Evolutionary conservation across 2,797 vertebrate genomes (phyloP), one percentile per base, ranked within the genome.

Genomic region (Gambusia yucatana): DNA sequence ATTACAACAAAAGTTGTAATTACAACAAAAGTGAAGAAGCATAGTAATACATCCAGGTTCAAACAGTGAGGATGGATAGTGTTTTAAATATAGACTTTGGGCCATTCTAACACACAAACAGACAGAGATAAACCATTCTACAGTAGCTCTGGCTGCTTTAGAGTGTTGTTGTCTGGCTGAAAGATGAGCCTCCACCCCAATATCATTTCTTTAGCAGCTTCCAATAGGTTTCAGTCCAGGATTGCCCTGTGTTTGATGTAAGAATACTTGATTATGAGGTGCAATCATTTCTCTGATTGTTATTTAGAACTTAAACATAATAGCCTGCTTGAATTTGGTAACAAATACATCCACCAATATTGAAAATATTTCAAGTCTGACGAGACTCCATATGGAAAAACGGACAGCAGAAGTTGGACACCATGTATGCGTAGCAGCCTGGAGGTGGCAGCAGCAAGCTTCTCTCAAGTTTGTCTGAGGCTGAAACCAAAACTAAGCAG

Each of bases 391-490:
- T 25, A 22, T 43, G 65, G 39, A 14, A 69, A 67, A 16, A 67
- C 10, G 14, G 17, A 11, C 9, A 44, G 13, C 9, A 3, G 11
- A 20, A 17, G n/a, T n/a, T 57, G 25, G 25, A 48, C 4, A 43
- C 5, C 3, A 30, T 8, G n/a, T 28, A 11, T 14, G 22, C 39
- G 7, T 36, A 44, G 11, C 61, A 17, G n/a, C 72, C 77, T 79
- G 61, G n/a, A 43, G 77, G 47, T 74, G 77, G 72, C 77, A 74
- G 72, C 39, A 55, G 52, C 7, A 36, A 22, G 59, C 77, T 67
- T 43, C 22, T 0, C 1, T 30, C 4, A 9, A 20, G 16, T n/a
- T 52, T 52, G 8, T 61, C 13, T 33, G 69, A 33, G 4, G 28
- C 28, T 25, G 11, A 22, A 41, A 30, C 39, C 8, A 59, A 13